Conservation (phyloP, 2,797 vertebrate species). For the Telmatherina bonti region DNA sequence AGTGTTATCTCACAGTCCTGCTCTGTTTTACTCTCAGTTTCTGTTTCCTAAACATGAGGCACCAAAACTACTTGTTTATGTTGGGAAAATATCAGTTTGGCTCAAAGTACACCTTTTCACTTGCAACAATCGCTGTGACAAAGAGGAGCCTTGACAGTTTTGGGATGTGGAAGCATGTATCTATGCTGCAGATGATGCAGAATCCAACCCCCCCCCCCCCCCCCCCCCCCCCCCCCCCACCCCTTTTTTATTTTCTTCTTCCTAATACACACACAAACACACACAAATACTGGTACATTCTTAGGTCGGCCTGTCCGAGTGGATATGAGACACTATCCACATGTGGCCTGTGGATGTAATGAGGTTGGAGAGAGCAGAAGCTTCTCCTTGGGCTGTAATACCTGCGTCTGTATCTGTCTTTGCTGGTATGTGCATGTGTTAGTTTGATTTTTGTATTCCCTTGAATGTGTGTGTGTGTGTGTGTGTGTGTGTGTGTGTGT, state of each 20-base stretch:
- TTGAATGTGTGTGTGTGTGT: conserved; percentile 12
- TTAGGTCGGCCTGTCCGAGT: conserved; percentile 28
- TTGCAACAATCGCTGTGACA: background rate
- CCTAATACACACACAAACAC: conserved; percentile 7
- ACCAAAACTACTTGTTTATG: background rate
- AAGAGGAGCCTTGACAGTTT: background rate
- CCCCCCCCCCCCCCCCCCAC: no score
- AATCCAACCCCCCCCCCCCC: no score
- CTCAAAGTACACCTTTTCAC: background rate
- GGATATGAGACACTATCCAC: conserved; percentile 55
- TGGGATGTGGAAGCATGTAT: no score
- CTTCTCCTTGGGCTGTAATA: conserved; percentile 60
- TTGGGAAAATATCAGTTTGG: background rate
- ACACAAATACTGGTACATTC: conserved; percentile 22
- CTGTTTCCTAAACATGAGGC: background rate
- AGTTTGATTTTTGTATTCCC: conserved; percentile 25
- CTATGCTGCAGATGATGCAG: background rate
- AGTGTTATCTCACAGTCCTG: background rate
- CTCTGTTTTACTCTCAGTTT: background rate
- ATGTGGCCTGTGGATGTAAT: conserved; percentile 71
- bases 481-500: conserved; percentile 11
- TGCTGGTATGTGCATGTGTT: conserved; percentile 42
- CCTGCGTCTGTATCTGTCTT: conserved; percentile 38
- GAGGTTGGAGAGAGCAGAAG: conserved; percentile 57
- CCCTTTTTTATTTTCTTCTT: no score